Conservation (phyloP, 1,140 invertebrate genomes). For the Yoshiicerus persimilis region DNA sequence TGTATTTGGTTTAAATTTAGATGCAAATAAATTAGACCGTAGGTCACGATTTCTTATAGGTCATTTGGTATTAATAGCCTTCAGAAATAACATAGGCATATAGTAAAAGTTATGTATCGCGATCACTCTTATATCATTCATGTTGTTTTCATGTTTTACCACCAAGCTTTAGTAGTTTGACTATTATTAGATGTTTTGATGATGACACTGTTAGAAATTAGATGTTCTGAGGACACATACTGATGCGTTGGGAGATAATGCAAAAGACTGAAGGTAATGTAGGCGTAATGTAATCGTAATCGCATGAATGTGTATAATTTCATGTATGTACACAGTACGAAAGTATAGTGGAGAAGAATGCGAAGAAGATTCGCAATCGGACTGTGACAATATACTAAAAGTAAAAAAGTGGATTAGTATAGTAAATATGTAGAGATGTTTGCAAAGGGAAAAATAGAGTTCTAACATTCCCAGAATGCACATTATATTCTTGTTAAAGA, state of each 20-base stretch:
- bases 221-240: background rate
- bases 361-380: background rate
- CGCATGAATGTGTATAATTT: background rate
- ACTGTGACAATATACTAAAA: background rate
- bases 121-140: too few relatives aligned
- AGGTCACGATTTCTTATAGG: too few relatives aligned
- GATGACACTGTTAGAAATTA: too few relatives aligned
- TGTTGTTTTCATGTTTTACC: too few relatives aligned
- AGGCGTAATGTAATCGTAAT: background rate
- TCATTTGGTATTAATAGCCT: too few relatives aligned
- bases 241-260: background rate
- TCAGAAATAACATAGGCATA: too few relatives aligned
- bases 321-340: too few relatives aligned
- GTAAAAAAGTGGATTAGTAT: background rate
- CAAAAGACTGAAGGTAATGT: background rate
- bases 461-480: background rate
- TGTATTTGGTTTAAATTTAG: too few relatives aligned
- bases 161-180: too few relatives aligned
- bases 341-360: background rate
- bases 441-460: background rate
- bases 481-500: slow-evolving; percentile 11
- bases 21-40: too few relatives aligned
- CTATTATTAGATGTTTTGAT: too few relatives aligned
- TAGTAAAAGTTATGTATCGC: too few relatives aligned
- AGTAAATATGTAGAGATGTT: background rate